These are phyloP conservation scores for Pangasius sanitwongsei DNA, from an alignment of 2,797 vertebrate genomes.

Conservation along the genomic window DNA sequence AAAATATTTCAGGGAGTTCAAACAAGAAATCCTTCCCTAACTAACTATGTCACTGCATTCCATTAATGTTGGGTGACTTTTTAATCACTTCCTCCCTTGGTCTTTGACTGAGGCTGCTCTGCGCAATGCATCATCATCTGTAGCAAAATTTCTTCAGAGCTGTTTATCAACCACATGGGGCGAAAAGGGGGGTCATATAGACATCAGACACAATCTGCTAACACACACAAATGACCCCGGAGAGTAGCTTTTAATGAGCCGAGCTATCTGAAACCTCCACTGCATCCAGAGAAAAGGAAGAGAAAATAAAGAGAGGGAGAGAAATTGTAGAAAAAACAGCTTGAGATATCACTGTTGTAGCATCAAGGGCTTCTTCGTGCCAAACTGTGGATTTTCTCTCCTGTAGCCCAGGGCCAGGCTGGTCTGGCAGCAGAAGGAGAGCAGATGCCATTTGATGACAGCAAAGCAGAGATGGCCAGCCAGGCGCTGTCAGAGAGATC, in stretches of 20 bases:
- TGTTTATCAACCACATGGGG: conserved; percentile 37
- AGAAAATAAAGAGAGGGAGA: conserved; percentile 15
- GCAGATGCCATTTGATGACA: conserved; percentile 58
- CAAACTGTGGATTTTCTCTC: conserved; percentile 51
- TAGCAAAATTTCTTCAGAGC: conserved; percentile 3
- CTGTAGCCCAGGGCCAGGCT: conserved; percentile 45
- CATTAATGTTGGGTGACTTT: conserved; percentile 6
- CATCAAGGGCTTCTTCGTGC: conserved; percentile 52
- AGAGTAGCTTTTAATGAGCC: conserved; percentile 49
- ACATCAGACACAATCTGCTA: conserved; percentile 44
- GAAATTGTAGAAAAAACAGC: conserved; percentile 31
- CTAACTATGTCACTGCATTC: background rate
- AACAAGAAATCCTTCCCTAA: background rate
- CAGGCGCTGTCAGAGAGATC: conserved; percentile 54
- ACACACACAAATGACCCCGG: conserved; percentile 15
- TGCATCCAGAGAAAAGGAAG: conserved; percentile 19
- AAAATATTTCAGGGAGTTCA: background rate
- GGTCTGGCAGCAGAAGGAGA: conserved; percentile 52
- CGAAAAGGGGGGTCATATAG: conserved; percentile 36
- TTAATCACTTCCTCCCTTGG: conserved; percentile 1
- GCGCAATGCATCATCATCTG: conserved; percentile 10
- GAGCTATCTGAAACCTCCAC: conserved; percentile 43
- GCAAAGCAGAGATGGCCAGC: conserved; percentile 44
- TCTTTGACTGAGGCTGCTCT: conserved; percentile 22
- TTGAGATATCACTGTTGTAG: conserved; percentile 50